Evolutionary conservation across 2,797 vertebrate species (phyloP), one percentile per base, ranked within the genome.

Genomic region (Agapornis canus): DNA sequence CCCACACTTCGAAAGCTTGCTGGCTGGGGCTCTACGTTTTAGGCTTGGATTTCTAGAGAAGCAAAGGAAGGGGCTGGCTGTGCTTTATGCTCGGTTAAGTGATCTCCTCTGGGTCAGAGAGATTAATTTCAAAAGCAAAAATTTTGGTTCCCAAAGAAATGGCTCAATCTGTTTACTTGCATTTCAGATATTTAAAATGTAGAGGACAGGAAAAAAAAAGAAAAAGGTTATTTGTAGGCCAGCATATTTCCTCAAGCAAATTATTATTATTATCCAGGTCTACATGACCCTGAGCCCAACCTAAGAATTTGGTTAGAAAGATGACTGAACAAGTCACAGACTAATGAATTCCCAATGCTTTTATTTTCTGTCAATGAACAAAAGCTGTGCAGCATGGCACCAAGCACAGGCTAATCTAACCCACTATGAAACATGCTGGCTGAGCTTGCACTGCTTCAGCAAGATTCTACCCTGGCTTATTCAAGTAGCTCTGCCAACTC

Each of bases 401-500:
- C 35, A 47, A 89, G 73, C 63, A 94, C 26, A 40, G 40, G 19
- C 40, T 85, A 54, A 87, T 87, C 78, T 85, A 85, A 47, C 71
- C 37, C 0, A 0, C 75, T 70, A 60, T 18, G 29, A 80, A 89
- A 93, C 51, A 91, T 37, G 48, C 60, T 48, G 60, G 26, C 56
- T 73, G 75, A 94, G 64, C 27, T 92, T 82, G 40, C 37, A 31
- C 40, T 82, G 81, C 84, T 95, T 82, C 64, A 82, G 71, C 51
- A 42, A 93, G 64, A 56, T 31, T 91, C 31, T 79, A 32, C 82
- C 47, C 43, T 56, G 51, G 29, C 16, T 84, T 35, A 76, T 63
- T 93, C 86, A 82, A 89, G 82, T n/a, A 87, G 40, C 75, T 89
- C 32, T 82, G 82, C 51, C 91, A 95, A 70, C 66, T 85, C 78